A percentile compares a stretch with the other conserved stretches of the same genome.
phyloP scores from a whole-genome alignment of 2,113 vertebrate species.

The Mustela lutreola region DNA sequence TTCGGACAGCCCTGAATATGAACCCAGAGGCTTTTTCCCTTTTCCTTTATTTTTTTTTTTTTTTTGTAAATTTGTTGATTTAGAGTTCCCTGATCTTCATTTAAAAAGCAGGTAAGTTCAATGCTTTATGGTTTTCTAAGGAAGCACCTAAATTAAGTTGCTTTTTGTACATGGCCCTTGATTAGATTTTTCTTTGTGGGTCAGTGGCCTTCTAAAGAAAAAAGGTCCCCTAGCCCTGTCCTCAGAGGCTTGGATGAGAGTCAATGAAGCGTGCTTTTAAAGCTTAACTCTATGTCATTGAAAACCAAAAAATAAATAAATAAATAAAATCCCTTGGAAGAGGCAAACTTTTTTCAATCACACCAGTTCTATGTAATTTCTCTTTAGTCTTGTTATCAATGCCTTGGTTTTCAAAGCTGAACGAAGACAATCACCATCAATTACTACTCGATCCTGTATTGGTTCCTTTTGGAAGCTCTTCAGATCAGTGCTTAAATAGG shows the following conservation, averaged over 20 bases:
- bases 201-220: slow-evolving; percentile 75
- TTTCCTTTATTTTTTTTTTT: no score
- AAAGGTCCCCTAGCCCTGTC: slow-evolving; percentile 62
- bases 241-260: slow-evolving; percentile 64
- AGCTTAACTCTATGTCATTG: slow-evolving; percentile 73
- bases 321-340: slow-evolving; percentile 57
- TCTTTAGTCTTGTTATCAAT: slow-evolving; percentile 76
- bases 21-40: not conserved
- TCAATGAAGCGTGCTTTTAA: slow-evolving; percentile 77
- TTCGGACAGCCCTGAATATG: slow-evolving; percentile 4
- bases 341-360: slow-evolving; percentile 63
- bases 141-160: slow-evolving; percentile 79
- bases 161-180: slow-evolving; percentile 73
- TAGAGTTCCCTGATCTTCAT: slow-evolving; percentile 64
- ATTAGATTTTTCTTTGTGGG: slow-evolving; percentile 74
- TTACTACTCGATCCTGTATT: slow-evolving; percentile 59
- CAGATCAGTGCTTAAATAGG: slow-evolving; percentile 57
- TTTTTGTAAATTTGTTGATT: slow-evolving; percentile 13
- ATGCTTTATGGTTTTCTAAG: slow-evolving; percentile 74
- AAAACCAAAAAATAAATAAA: slow-evolving; percentile 55
- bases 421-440: slow-evolving; percentile 76
- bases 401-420: slow-evolving; percentile 70
- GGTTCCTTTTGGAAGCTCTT: slow-evolving; percentile 8
- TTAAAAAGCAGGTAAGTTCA: slow-evolving; percentile 75
- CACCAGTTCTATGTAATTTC: slow-evolving; percentile 75